Conservation (phyloP, 2,888 invertebrate genomes). For the Celastrina argiolus region DNA sequence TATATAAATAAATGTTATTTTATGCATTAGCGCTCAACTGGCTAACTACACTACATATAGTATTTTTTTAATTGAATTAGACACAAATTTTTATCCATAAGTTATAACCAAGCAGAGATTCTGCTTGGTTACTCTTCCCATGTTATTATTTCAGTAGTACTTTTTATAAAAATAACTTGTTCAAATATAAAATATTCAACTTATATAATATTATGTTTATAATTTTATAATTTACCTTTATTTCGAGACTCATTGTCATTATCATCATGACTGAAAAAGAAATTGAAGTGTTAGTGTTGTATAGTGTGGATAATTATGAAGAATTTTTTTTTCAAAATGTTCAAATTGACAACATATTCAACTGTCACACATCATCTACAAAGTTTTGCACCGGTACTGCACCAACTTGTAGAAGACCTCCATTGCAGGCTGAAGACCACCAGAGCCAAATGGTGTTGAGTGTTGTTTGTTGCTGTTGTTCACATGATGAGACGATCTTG, state of each 20-base stretch:
- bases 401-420: constrained; percentile 26
- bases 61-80: no score
- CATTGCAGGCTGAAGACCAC: background rate
- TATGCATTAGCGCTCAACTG: no score
- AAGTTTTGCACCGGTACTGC: constrained; percentile 76
- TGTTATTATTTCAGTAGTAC: no score
- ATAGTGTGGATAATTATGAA: background rate
- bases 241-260: constrained; percentile 64
- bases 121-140: no score
- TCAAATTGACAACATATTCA: constrained; percentile 24
- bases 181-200: no score
- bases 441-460: constrained; percentile 11
- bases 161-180: no score
- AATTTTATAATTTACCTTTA: constrained; percentile 38
- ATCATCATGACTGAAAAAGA: constrained; percentile 67
- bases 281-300: constrained; percentile 36
- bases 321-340: constrained; percentile 8
- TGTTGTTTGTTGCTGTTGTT: background rate
- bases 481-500: background rate
- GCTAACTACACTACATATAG: no score
- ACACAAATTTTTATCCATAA: no score
- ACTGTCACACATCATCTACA: constrained; percentile 57
- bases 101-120: no score
- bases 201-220: background rate
- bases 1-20: no score